phyloP scores from a whole-genome alignment of 2,888 invertebrate species.

The Tipula confusa region DNA sequence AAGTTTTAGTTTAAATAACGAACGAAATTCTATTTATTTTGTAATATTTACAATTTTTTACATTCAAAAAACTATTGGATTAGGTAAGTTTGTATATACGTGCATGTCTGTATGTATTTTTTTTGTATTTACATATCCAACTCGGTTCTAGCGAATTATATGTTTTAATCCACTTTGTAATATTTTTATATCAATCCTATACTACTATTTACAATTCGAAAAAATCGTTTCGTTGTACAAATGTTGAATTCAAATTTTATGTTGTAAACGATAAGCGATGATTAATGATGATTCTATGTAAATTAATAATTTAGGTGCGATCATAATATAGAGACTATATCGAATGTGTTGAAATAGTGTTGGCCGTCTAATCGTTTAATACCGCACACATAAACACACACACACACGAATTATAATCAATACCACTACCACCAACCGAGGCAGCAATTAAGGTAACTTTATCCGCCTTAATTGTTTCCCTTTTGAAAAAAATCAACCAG shows the following conservation, averaged over 20 bases:
- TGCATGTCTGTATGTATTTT: background rate
- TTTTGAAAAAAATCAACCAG: background rate
- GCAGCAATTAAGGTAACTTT: background rate
- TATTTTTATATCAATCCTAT: too few relatives aligned
- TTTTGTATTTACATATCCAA: background rate
- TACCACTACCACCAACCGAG: background rate
- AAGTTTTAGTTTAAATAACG: background rate
- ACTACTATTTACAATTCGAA: too few relatives aligned
- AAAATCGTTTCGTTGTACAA: background rate
- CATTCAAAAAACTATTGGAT: background rate
- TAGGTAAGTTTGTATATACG: background rate
- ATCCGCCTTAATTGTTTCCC: background rate
- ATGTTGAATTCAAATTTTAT: background rate
- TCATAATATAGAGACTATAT: background rate
- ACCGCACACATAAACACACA: background rate
- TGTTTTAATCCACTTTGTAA: background rate
- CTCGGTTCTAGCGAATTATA: background rate
- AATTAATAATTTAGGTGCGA: background rate
- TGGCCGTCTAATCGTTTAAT: background rate
- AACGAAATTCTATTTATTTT: background rate
- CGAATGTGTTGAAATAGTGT: background rate
- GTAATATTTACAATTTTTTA: background rate
- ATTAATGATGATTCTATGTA: background rate
- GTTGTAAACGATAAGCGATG: background rate
- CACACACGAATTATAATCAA: background rate